A percentile compares a stretch with the other conserved stretches of the same genome.
These are phyloP conservation scores for Osmerus eperlanus DNA, from an alignment of 2,113 vertebrate genomes.

Conservation along the genomic window DNA sequence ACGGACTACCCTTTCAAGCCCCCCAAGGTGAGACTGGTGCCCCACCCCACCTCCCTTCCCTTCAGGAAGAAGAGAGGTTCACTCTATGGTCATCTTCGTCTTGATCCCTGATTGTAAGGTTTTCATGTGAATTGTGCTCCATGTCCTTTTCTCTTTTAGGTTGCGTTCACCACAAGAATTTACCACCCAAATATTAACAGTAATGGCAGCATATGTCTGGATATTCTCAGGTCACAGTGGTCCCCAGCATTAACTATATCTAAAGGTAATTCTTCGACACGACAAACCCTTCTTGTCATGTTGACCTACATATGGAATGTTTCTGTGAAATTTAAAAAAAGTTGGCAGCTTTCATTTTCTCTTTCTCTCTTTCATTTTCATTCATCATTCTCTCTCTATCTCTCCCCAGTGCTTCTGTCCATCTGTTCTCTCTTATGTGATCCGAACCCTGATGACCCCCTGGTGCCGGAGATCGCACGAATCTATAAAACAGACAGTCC, in stretches of 20 bases:
- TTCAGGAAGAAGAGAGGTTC: too few species aligned
- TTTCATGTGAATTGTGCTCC: background rate
- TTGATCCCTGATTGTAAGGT: too few species aligned
- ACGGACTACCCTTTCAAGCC: slow-evolving; percentile 83
- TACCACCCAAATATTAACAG: slow-evolving; percentile 83
- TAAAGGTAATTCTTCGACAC: slow-evolving; percentile 66
- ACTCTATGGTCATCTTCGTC: too few species aligned
- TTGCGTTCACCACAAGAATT: slow-evolving; percentile 78
- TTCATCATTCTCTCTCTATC: background rate
- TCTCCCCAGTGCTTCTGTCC: slow-evolving; percentile 73
- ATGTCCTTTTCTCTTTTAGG: slow-evolving; percentile 45
- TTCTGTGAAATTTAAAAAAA: too few species aligned
- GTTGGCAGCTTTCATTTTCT: too few species aligned
- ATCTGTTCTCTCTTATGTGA: slow-evolving; percentile 81
- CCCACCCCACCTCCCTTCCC: too few species aligned
- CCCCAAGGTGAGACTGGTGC: slow-evolving; percentile 66
- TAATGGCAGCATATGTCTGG: slow-evolving; percentile 82
- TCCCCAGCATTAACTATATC: slow-evolving; percentile 80
- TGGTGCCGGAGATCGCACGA: slow-evolving; percentile 80
- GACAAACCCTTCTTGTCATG: too few species aligned
- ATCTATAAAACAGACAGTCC: slow-evolving; percentile 77
- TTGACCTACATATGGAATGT: too few species aligned
- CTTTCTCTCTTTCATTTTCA: background rate
- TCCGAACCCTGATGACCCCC: slow-evolving; percentile 77
- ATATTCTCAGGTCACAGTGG: slow-evolving; percentile 80